Evolutionary conservation across 2,797 vertebrate genomes (phyloP), one percentile per base, ranked within the genome.

Genomic region (Macropus fuliginosus): DNA sequence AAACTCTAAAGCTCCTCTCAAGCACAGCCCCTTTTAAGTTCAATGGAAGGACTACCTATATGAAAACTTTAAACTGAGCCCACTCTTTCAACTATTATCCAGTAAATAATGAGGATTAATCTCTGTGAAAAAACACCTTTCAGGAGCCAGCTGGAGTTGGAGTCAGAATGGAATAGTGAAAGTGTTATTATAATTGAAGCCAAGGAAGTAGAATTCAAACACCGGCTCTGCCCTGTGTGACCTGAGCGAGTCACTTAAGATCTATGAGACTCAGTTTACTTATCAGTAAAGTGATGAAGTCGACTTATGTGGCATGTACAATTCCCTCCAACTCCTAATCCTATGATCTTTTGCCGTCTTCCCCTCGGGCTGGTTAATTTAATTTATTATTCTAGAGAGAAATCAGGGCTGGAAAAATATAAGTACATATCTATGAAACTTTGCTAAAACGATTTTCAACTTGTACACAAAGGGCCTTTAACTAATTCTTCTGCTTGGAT

Each of bases 361-460:
- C 0, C 56, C 54, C 11, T 27, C 57, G 55, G 52, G 40, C 40
- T 46, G 1, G 8, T 40, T 87, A 46, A 12, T 31, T 40, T 87
- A 46, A 12, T 31, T 96, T 94, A 55, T 54, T 93, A 57, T 90
- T 93, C 6, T 94, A 56, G 89, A 96, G 56, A 90, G 94, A 95
- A 94, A 66, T 89, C 90, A 62, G 59, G 91, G 28, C 81, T 8
- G n/a, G 93, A 74, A 56, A 56, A 87, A 95, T 54, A 62, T 94
- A 92, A 1, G 59, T 90, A 56, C 66, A 10, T 90, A 56, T n/a
- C 66, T 93, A 16, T 54, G 94, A 95, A 93, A 95, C 95, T 95
- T 95, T 93, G 11, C 56, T 97, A 98, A 96, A 95, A 95, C 93
- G 74, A 95, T 98, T 96, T 97, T 96, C 92, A 91, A 92, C 74